Evolutionary conservation across 1,140 invertebrate genomes (phyloP).

Genomic region (Zophobas atratus): DNA sequence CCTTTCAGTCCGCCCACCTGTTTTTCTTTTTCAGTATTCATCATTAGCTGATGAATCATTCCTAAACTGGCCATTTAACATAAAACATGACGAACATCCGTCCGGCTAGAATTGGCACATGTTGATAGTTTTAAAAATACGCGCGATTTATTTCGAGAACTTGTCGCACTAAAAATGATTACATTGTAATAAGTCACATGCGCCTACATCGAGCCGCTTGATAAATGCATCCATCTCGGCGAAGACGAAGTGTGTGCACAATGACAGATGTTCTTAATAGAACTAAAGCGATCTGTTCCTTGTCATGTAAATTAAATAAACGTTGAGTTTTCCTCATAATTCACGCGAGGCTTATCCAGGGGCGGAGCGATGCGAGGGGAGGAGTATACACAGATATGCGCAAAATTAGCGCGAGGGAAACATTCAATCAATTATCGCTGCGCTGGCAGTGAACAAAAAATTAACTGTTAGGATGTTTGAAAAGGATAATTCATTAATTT

Average conservation of each 20-base stretch:
- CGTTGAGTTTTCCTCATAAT: constrained; percentile 40
- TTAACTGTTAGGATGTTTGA: no score
- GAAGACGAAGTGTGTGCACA: constrained; percentile 1
- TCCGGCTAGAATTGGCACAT: constrained; percentile 25
- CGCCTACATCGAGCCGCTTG: constrained; percentile 1
- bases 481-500: no score
- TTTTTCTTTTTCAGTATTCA: neutral
- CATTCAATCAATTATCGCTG: no score
- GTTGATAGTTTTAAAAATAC: constrained; percentile 36
- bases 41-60: neutral
- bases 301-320: constrained; percentile 41
- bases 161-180: constrained; percentile 20
- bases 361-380: no score
- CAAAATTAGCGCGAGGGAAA: no score
- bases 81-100: constrained; percentile 33
- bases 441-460: no score
- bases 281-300: constrained; percentile 26
- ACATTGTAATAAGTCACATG: constrained; percentile 26
- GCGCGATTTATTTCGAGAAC: constrained; percentile 18
- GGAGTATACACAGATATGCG: no score
- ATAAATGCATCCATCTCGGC: constrained; percentile 28
- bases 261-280: constrained; percentile 24
- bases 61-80: neutral
- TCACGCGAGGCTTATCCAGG: neutral
- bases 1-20: constrained; percentile 3